Percentiles rank a stretch among this genome's conserved stretches.
Conservation (phyloP, 92 coral and sea anemone genomes). For the Actinostola sp. region DNA sequence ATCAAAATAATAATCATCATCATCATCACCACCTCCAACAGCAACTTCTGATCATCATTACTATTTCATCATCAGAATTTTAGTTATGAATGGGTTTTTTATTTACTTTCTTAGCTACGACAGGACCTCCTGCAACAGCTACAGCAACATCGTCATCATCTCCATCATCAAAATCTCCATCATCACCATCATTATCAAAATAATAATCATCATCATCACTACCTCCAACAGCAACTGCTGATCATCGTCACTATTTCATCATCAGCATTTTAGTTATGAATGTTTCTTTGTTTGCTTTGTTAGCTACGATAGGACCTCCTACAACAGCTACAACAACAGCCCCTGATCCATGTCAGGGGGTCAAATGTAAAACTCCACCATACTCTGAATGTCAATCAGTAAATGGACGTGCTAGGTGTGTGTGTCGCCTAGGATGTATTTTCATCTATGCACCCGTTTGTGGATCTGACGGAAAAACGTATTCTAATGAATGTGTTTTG, state of each 20-base stretch:
- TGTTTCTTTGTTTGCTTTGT: neutral
- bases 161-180: neutral
- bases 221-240: neutral
- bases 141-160: neutral
- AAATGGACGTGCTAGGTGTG: neutral
- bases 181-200: neutral
- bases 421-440: neutral
- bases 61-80: too few species aligned
- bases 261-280: neutral
- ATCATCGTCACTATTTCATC: neutral
- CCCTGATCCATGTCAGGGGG: neutral
- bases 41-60: neutral
- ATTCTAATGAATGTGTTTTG: slow-evolving; percentile 59
- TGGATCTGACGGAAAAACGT: slow-evolving; percentile 75
- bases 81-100: too few species aligned
- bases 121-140: neutral
- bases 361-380: neutral
- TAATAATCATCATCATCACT: neutral
- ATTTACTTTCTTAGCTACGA: too few species aligned
- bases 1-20: neutral
- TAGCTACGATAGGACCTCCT: slow-evolving; percentile 8
- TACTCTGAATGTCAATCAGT: neutral
- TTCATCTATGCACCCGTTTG: slow-evolving; percentile 48
- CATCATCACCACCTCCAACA: neutral
- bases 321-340: slow-evolving; percentile 14